These are phyloP conservation scores for Torymus auratus DNA, from an alignment of 2,888 invertebrate species.

Conservation along the genomic window DNA sequence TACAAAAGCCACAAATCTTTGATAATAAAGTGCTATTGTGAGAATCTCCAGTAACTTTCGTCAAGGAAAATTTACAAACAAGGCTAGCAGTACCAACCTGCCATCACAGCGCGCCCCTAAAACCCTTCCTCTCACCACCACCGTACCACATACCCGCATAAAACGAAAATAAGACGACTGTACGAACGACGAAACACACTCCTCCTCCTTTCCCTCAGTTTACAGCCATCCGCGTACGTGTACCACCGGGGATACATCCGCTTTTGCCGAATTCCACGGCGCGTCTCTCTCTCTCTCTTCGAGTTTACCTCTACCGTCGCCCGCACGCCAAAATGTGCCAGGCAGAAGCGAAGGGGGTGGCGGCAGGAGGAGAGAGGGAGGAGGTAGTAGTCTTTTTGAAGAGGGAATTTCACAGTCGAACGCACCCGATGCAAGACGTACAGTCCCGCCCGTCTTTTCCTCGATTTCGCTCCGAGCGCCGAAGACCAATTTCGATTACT, in stretches of 20 bases:
- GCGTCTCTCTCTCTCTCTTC: slow-evolving; percentile 32
- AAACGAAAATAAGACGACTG: no score
- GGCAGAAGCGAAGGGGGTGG: slow-evolving; percentile 61
- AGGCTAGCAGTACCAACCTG: no score
- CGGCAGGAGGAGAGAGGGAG: no score
- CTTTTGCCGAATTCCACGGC: slow-evolving; percentile 62
- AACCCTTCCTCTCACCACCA: no score
- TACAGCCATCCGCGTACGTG: slow-evolving; percentile 64
- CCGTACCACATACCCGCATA: no score
- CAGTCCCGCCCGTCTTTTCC: slow-evolving; percentile 53
- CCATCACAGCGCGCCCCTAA: no score
- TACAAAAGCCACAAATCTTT: no score
- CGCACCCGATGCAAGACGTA: slow-evolving; percentile 71
- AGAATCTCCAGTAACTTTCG: no score
- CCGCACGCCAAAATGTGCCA: slow-evolving; percentile 68
- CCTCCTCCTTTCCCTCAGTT: no score
- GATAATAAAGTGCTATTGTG: no score
- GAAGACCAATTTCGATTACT: slow-evolving; percentile 58
- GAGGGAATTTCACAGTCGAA: slow-evolving; percentile 76
- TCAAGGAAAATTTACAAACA: no score
- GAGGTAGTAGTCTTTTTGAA: slow-evolving; percentile 68
- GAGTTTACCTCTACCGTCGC: slow-evolving; percentile 59
- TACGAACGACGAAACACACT: no score
- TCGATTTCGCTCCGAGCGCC: slow-evolving; percentile 34
- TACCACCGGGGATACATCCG: slow-evolving; percentile 66